Base-by-base conservation (phyloP, 2,113 vertebrate genomes). In the Pachycephala philippinensis region DNA sequence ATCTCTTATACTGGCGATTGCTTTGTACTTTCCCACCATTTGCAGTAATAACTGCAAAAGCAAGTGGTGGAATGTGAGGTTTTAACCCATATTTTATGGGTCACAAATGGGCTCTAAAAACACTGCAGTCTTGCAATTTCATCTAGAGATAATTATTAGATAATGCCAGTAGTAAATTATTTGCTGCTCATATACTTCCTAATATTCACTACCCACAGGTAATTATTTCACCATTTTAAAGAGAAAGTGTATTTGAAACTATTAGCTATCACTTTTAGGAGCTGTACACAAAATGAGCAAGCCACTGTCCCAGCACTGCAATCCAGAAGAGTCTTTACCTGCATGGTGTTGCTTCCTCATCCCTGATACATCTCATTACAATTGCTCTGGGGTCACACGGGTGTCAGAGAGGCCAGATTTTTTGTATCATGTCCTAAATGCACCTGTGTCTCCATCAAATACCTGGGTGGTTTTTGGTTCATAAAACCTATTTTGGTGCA, bases 91-190 rank as follows among this genome's bases (percentile, higher is more conserved):
- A 96, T 96, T 98, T 98, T 98, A 98, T 97, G 93, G 95, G 96
- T 95, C 98, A 98, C 97, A 88, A 98, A 98, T 96, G 98, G 77
- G 95, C 97, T 97, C 53, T 98, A 97, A 98, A 98, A 97, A 89
- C 87, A 94, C 86, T 95, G 94, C 91, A 93, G 96, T 97, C 96
- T 98, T 97, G 97, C 95, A 97, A 95, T 98, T 98, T 98, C 97
- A 95, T 97, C 97, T 95, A 98, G 89, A 96, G 93, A 97, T 97
- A 96, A 97, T 98, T 97, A 98, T 97, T 97, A 96, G 89, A 88
- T 97, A 97, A 98, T 97, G 64, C 94, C 79, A 87, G 75, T 85
- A 97, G 89, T 98, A 97, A 98, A 98, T 97, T 97, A 90, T 97
- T 97, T 97, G 96, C 94, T 96, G 83, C 95, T 95, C 96, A 79